These are phyloP conservation scores for Hirtodrosophila cameraria DNA, from an alignment of 2,888 invertebrate species.

Conservation along the genomic window DNA sequence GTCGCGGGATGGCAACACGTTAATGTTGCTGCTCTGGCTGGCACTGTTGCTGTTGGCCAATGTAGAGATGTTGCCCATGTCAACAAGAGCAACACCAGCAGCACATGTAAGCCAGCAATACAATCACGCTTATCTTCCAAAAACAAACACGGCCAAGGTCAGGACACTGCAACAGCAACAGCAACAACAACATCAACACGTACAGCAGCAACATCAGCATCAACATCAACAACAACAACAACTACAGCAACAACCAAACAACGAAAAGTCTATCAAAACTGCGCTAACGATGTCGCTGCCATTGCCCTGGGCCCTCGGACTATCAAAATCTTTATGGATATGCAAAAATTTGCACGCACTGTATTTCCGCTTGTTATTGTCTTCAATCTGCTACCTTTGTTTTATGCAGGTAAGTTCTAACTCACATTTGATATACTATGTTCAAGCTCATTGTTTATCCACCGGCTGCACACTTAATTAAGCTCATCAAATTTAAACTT, in stretches of 20 bases:
- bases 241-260: slow-evolving; percentile 49
- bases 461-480: slow-evolving; percentile 32
- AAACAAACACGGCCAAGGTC: slow-evolving; percentile 54
- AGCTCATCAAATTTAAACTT: background rate
- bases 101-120: slow-evolving; percentile 52
- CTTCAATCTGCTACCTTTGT: slow-evolving; percentile 84
- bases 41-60: slow-evolving; percentile 58
- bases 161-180: slow-evolving; percentile 37
- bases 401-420: slow-evolving; percentile 83
- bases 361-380: slow-evolving; percentile 83
- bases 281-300: slow-evolving; percentile 44
- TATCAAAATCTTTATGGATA: slow-evolving; percentile 74
- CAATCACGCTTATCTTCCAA: slow-evolving; percentile 82
- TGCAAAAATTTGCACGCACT: slow-evolving; percentile 82
- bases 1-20: slow-evolving; percentile 45
- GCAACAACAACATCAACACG: slow-evolving; percentile 34
- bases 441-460: slow-evolving; percentile 13
- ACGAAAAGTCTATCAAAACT: slow-evolving; percentile 62
- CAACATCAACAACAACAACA: slow-evolving; percentile 40
- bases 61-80: slow-evolving; percentile 34
- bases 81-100: slow-evolving; percentile 23
- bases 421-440: background rate
- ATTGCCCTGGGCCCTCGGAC: slow-evolving; percentile 48
- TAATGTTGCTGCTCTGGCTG: slow-evolving; percentile 51
- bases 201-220: slow-evolving; percentile 33